Conservation (phyloP, 1,140 invertebrate genomes). For the Cydia fagiglandana region DNA sequence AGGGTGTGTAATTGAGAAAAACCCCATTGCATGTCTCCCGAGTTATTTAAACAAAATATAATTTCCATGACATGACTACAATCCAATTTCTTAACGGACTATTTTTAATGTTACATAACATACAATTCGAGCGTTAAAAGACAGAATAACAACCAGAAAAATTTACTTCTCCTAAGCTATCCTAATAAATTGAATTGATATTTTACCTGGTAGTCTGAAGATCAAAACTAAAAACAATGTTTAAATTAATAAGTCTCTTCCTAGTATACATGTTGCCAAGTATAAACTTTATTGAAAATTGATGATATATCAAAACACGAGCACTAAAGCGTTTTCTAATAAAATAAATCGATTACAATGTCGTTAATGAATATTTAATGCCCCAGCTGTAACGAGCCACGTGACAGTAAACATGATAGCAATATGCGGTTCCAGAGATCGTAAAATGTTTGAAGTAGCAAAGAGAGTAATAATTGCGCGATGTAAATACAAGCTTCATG, state of each 20-base stretch:
- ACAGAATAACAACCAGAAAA: too few species aligned
- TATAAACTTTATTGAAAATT: not conserved
- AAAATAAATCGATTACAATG: constrained; percentile 4
- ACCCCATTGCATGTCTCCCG: too few species aligned
- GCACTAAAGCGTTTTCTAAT: constrained; percentile 8
- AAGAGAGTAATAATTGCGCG: not conserved
- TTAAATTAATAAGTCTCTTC: not conserved
- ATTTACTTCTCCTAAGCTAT: too few species aligned
- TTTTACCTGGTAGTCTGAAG: too few species aligned
- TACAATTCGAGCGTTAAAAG: too few species aligned
- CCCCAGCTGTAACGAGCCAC: not conserved
- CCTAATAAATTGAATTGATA: too few species aligned
- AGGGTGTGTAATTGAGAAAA: too few species aligned
- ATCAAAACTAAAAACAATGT: too few species aligned
- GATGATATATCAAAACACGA: not conserved
- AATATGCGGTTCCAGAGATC: constrained; percentile 35
- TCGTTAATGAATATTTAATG: constrained; percentile 13
- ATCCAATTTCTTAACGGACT: too few species aligned
- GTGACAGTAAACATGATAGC: constrained; percentile 35
- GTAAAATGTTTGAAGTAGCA: constrained; percentile 37
- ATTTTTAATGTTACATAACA: too few species aligned
- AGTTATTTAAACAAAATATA: too few species aligned
- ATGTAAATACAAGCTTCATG: not conserved
- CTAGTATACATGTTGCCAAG: not conserved
- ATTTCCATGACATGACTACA: too few species aligned